A percentile compares a stretch with the other conserved stretches of the same genome.
These are phyloP conservation scores for Sakesphorus luctuosus DNA, from an alignment of 2,113 vertebrate species.

Conservation along the genomic window DNA sequence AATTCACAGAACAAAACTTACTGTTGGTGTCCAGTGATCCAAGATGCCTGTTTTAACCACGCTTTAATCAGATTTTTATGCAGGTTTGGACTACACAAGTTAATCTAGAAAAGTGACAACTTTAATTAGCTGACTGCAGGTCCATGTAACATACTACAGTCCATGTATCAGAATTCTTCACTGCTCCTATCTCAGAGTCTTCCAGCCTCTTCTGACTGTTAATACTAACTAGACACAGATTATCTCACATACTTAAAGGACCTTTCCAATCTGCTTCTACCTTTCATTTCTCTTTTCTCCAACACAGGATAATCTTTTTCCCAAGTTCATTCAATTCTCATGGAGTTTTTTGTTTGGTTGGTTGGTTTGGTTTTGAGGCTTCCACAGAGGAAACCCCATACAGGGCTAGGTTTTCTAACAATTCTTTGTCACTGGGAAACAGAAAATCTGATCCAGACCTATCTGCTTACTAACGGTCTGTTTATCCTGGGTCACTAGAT, in stretches of 20 bases:
- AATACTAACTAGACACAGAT: neutral
- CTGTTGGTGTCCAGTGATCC: neutral
- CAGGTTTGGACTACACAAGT: neutral
- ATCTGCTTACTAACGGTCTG: neutral
- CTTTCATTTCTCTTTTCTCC: neutral
- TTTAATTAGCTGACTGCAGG: neutral
- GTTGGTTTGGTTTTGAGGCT: neutral
- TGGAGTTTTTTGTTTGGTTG: no score
- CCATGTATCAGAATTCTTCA: neutral
- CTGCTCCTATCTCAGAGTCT: neutral
- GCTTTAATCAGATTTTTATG: neutral
- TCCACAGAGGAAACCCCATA: neutral
- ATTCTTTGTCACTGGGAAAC: neutral
- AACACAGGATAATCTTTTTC: neutral
- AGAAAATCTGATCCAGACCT: neutral
- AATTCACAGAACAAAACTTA: neutral
- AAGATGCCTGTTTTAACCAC: neutral
- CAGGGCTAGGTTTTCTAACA: neutral
- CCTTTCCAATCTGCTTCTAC: neutral
- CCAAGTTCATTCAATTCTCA: rapidly evolving
- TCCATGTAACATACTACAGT: neutral
- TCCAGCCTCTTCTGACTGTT: neutral
- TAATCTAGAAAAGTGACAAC: neutral
- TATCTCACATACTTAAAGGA: neutral
- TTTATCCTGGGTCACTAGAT: neutral